Conservation (phyloP, 1,140 invertebrate species). For the Micrasema minimum region DNA sequence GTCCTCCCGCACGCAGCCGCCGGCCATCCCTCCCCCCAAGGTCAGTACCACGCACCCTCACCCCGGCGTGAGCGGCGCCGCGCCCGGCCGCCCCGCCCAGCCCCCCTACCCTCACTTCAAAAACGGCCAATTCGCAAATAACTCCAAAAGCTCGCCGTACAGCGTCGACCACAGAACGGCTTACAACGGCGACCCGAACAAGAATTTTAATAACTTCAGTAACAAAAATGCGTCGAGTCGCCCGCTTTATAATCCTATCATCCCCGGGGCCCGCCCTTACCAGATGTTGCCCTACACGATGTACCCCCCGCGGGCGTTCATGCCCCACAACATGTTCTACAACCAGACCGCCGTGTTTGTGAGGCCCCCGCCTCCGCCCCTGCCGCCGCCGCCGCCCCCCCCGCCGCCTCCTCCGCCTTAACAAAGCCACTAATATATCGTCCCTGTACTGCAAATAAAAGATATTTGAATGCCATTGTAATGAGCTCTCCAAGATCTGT, state of each 20-base stretch:
- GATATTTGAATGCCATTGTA: too few relatives aligned
- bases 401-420: slow-evolving; percentile 30
- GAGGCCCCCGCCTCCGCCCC: slow-evolving; percentile 40
- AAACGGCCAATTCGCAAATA: background rate
- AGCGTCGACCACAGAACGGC: background rate
- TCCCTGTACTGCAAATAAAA: too few relatives aligned
- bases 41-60: background rate
- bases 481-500: too few relatives aligned
- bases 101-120: background rate
- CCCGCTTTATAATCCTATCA: slow-evolving; percentile 4
- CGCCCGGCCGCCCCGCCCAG: background rate
- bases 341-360: slow-evolving; percentile 28
- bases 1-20: slow-evolving; percentile 41
- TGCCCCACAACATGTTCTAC: slow-evolving; percentile 28
- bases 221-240: background rate
- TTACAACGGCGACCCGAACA: background rate
- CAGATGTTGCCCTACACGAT: slow-evolving; percentile 13
- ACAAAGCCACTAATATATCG: too few relatives aligned
- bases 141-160: background rate
- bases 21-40: background rate
- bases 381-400: slow-evolving; percentile 42
- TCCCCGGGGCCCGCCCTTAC: background rate
- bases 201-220: background rate
- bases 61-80: background rate
- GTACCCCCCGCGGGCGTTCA: slow-evolving; percentile 22